A percentile compares a stretch with the other conserved stretches of the same genome.
Conservation (phyloP, 2,113 vertebrate species). For the Muntiacus reevesi region DNA sequence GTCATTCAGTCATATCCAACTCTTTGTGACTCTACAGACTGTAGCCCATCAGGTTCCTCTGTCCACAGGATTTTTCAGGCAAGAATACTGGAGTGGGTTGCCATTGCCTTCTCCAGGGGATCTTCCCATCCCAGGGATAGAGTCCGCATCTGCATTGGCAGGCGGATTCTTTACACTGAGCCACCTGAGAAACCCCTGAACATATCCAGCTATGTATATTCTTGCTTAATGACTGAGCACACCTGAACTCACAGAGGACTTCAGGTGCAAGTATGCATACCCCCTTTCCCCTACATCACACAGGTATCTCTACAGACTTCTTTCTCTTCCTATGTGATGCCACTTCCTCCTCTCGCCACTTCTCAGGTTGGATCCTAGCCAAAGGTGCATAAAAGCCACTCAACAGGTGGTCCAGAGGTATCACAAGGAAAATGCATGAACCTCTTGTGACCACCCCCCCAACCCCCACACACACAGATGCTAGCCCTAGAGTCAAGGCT, state of each 20-base stretch:
- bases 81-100: background rate
- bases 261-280: background rate
- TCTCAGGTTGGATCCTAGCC: background rate
- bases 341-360: background rate
- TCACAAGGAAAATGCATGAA: background rate
- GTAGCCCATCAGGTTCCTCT: background rate
- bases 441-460: no score
- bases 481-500: background rate
- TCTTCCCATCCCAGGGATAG: background rate
- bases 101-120: background rate
- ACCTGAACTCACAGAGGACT: background rate
- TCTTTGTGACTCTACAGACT: fast-evolving
- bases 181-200: background rate
- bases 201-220: background rate
- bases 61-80: background rate
- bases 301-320: background rate
- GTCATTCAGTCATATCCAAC: background rate
- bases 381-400: background rate
- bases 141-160: background rate
- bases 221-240: background rate
- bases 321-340: background rate
- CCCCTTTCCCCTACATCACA: fast-evolving
- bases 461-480: background rate
- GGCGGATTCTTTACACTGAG: background rate
- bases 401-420: background rate